Evolutionary conservation across 2,888 invertebrate species (phyloP), one percentile per base, ranked within the genome.

Genomic region (Euspilapteryx auroguttella): DNA sequence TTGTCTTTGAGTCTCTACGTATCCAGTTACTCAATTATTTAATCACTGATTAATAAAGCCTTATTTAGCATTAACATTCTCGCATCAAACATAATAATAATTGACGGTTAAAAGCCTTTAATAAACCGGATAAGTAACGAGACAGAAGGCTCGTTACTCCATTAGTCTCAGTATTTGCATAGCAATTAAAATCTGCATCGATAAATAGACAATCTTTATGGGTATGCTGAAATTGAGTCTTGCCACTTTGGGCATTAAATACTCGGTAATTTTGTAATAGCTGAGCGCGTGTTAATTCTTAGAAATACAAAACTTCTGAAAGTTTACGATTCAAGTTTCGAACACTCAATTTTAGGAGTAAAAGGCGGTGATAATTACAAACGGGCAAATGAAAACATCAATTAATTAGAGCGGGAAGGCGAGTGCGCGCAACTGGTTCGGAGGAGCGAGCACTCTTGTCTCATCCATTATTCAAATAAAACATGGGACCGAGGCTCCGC

Each of bases 401-500:
- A 73, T 73, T 71, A 75, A 71, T 71, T 68, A 68, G 51, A 62
- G 61, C 55, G 57, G 56, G 61, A 63, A 64, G 63, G 55, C 5
- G 65, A 66, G 61, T 63, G 66, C 63, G 57, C 59, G 63, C 66
- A 69, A 73, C 73, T 71, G 73, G 73, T 73, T 71, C 64, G 41
- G 44, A 58, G 55, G 57, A 49, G 44, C 57, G 55, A 49, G 50
- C 55, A 51, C 53, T 53, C 55, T 45, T 55, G 56, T 52, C 54
- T 69, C 69, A 71, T 73, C 71, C 71, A 73, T 75, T 69, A 73
- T 71, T 71, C 71, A 71, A 73, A 71, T 65, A 68, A 54, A 71
- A 71, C 66, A 69, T 71, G 71, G 69, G 68, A 47, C 56, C 69
- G 63, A 61, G 49, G 61, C 71, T 47, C 63, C 73, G 73, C 75